These are phyloP conservation scores for Dasypogon diadema DNA, from an alignment of 2,888 invertebrate species.

Conservation along the genomic window DNA sequence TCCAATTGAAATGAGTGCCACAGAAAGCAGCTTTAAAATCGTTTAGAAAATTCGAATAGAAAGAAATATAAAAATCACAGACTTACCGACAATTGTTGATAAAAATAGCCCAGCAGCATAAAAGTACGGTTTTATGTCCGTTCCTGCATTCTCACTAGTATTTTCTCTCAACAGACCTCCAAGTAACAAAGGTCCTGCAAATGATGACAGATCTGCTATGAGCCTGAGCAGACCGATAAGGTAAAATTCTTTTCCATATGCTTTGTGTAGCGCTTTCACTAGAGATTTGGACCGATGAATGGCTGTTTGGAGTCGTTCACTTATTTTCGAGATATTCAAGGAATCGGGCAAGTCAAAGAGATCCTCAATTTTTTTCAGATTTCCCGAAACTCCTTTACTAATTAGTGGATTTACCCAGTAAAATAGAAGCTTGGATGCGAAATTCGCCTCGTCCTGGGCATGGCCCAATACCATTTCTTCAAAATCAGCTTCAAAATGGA, in stretches of 20 bases:
- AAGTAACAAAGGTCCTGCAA: slow-evolving; percentile 90
- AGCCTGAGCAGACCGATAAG: slow-evolving; percentile 86
- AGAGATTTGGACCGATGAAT: slow-evolving; percentile 70
- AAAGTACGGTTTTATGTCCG: slow-evolving; percentile 74
- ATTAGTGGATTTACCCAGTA: slow-evolving; percentile 90
- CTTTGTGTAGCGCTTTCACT: slow-evolving; percentile 77
- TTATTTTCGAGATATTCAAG: slow-evolving; percentile 63
- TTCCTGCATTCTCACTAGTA: slow-evolving; percentile 78
- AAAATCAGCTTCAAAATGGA: slow-evolving; percentile 75
- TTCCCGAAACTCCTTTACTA: slow-evolving; percentile 80
- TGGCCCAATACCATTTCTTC: slow-evolving; percentile 82
- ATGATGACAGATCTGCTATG: slow-evolving; percentile 83
- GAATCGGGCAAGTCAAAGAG: slow-evolving; percentile 80
- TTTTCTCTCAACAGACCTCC: slow-evolving; percentile 78
- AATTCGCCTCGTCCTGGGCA: slow-evolving; percentile 82
- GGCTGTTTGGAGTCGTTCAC: slow-evolving; percentile 64
- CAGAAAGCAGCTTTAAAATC: slow-evolving; percentile 79
- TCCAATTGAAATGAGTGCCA: slow-evolving; percentile 90
- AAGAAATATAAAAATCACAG: neutral
- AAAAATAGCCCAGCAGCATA: slow-evolving; percentile 77
- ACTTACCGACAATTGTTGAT: slow-evolving; percentile 77
- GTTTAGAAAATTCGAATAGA: no score
- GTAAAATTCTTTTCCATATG: slow-evolving; percentile 87
- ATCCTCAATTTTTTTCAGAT: slow-evolving; percentile 81
- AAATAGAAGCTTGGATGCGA: slow-evolving; percentile 82